phyloP scores from a whole-genome alignment of 2,888 invertebrate species.

The Melinopterus prodromus region DNA sequence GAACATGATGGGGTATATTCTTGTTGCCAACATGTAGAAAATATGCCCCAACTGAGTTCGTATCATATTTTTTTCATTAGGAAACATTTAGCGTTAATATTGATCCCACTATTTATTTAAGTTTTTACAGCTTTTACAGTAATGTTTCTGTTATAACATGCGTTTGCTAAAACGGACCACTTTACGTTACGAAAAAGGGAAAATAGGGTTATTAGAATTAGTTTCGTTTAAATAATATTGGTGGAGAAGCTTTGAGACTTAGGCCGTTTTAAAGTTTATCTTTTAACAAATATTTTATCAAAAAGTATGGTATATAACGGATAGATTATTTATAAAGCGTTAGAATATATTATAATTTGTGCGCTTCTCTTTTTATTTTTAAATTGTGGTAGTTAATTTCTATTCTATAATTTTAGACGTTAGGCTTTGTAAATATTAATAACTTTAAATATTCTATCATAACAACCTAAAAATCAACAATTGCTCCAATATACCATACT shows the following conservation, averaged over 20 bases:
- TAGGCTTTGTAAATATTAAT: not conserved
- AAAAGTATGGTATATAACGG: not conserved
- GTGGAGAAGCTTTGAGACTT: not conserved
- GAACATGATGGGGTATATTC: not conserved
- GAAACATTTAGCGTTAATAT: slow-evolving; percentile 25
- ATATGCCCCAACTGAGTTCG: slow-evolving; percentile 8
- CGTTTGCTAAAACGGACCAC: not conserved
- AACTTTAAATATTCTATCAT: not conserved
- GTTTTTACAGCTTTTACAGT: slow-evolving; percentile 7
- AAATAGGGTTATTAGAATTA: not conserved
- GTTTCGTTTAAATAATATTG: no score
- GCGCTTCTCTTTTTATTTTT: not conserved
- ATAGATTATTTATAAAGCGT: not conserved
- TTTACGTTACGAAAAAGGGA: not conserved
- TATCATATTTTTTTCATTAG: slow-evolving; percentile 9
- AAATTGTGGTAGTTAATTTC: not conserved
- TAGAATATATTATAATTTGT: not conserved
- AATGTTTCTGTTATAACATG: not conserved
- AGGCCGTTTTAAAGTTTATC: slow-evolving; percentile 9
- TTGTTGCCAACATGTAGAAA: not conserved
- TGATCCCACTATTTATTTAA: slow-evolving; percentile 17
- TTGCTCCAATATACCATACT: not conserved
- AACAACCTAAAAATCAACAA: not conserved
- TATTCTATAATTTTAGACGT: not conserved
- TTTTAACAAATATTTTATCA: not conserved